phyloP scores from a whole-genome alignment of 2,797 vertebrate species.

The Dromococcyx pavoninus region DNA sequence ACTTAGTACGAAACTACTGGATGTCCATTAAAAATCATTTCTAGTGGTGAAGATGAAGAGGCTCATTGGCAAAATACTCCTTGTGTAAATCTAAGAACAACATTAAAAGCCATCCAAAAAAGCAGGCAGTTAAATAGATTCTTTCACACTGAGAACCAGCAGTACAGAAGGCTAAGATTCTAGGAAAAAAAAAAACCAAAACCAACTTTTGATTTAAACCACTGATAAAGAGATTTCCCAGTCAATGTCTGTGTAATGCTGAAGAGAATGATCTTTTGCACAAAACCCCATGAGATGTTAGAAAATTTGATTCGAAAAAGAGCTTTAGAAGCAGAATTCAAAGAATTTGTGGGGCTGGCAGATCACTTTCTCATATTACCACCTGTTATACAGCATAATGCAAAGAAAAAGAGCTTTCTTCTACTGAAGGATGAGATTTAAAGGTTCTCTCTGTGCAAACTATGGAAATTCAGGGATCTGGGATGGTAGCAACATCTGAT shows the following conservation, averaged over 20 bases:
- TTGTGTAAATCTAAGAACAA: conserved; percentile 51
- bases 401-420: not conserved
- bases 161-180: conserved; percentile 28
- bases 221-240: conserved; percentile 48
- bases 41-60: conserved; percentile 57
- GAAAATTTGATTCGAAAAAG: not conserved
- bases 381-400: not conserved
- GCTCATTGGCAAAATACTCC: conserved; percentile 55
- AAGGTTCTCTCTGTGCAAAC: not conserved
- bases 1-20: conserved; percentile 54
- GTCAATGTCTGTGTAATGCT: not conserved
- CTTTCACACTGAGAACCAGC: conserved; percentile 49
- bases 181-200: not conserved
- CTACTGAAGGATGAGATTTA: not conserved
- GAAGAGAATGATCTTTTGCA: not conserved
- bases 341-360: not conserved
- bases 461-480: not conserved
- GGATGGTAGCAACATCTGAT: not conserved
- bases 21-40: conserved; percentile 64
- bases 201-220: conserved; percentile 33
- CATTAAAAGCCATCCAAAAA: conserved; percentile 50
- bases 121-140: conserved; percentile 54
- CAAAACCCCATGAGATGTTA: not conserved
- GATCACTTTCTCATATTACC: not conserved
- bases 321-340: not conserved